These are phyloP conservation scores for Nymphicus hollandicus DNA, from an alignment of 2,113 vertebrate species.

Conservation along the genomic window DNA sequence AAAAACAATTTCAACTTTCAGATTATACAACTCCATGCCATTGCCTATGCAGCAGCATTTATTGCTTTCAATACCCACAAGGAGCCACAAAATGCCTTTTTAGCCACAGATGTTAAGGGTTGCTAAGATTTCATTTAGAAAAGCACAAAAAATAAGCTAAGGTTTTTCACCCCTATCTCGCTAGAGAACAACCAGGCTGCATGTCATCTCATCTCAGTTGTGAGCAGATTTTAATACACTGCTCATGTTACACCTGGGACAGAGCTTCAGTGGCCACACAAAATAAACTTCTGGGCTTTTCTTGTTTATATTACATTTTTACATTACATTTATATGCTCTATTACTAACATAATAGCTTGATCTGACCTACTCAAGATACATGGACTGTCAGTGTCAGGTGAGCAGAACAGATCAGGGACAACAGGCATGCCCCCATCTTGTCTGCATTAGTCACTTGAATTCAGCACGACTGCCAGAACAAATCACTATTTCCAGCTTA, in stretches of 20 bases:
- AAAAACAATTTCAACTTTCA: background rate
- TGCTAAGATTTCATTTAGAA: background rate
- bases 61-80: background rate
- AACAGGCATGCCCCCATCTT: background rate
- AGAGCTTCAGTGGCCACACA: background rate
- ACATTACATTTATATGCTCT: background rate
- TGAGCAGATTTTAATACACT: background rate
- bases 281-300: background rate
- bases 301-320: background rate
- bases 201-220: background rate
- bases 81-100: background rate
- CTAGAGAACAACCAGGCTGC: background rate
- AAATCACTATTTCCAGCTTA: background rate
- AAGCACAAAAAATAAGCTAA: background rate
- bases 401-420: background rate
- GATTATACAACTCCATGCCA: background rate
- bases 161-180: background rate
- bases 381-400: background rate
- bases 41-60: background rate
- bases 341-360: background rate
- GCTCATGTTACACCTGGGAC: background rate
- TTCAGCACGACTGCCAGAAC: background rate
- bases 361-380: background rate
- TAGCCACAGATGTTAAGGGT: background rate
- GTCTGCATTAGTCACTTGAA: background rate